Evolutionary conservation across 2,113 vertebrate species (phyloP).

Genomic region (Galeopterus variegatus): DNA sequence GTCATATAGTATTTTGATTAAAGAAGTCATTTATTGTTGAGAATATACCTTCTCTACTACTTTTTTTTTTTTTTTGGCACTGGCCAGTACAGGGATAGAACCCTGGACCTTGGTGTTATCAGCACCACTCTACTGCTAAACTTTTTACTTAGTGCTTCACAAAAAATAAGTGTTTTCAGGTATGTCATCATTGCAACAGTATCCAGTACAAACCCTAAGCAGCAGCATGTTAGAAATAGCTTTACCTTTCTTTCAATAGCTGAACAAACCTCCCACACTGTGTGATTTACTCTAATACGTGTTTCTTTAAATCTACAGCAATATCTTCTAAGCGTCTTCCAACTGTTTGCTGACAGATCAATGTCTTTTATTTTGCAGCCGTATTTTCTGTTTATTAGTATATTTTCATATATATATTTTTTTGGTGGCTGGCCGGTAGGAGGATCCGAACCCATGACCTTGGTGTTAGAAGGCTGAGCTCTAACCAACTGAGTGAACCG

Average conservation of each 20-base stretch:
- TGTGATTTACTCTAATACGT: slow-evolving; percentile 72
- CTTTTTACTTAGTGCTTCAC: slow-evolving; percentile 12
- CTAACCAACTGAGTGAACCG: too few species aligned
- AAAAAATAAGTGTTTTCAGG: neutral
- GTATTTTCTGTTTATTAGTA: slow-evolving; percentile 48
- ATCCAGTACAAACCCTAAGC: slow-evolving; percentile 12
- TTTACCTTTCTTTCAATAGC: slow-evolving; percentile 48
- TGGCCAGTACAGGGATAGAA: too few species aligned
- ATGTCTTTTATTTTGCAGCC: slow-evolving; percentile 64
- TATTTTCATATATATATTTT: too few species aligned
- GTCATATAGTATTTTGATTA: neutral
- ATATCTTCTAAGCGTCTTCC: slow-evolving; percentile 70
- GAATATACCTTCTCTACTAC: neutral
- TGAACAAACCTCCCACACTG: slow-evolving; percentile 55
- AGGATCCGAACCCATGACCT: too few species aligned
- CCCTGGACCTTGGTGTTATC: too few species aligned
- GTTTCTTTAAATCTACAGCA: slow-evolving; percentile 61
- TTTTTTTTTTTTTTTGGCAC: too few species aligned
- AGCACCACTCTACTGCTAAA: neutral
- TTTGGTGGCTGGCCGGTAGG: too few species aligned
- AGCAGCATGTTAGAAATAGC: slow-evolving; percentile 57
- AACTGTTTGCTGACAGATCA: slow-evolving; percentile 73
- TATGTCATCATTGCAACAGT: neutral
- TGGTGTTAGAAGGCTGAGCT: too few species aligned
- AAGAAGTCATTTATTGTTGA: neutral